These are phyloP conservation scores for Daphoenositta chrysoptera DNA, from an alignment of 2,113 vertebrate species.

Conservation along the genomic window DNA sequence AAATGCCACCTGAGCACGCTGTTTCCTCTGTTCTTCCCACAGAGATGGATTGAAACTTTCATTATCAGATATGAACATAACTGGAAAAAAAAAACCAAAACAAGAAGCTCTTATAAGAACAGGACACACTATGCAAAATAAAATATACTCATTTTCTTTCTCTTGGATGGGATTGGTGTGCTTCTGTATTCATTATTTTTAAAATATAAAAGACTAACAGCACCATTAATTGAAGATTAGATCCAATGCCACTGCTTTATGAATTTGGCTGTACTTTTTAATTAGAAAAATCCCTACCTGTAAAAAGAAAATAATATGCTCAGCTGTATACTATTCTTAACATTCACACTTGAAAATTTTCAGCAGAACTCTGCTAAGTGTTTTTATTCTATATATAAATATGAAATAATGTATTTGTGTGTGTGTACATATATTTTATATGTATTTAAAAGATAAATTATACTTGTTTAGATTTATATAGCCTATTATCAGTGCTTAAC, in stretches of 20 bases:
- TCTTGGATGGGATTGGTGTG: not conserved
- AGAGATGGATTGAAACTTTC: constrained; percentile 97
- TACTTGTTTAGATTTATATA: not conserved
- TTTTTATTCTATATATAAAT: not conserved
- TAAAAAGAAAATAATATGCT: not conserved
- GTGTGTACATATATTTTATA: too few species aligned
- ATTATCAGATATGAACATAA: constrained; percentile 92
- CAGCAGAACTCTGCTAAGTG: not conserved
- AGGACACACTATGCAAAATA: not conserved
- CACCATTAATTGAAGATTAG: not conserved
- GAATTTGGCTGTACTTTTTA: not conserved
- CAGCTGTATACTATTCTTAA: not conserved
- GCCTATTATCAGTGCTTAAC: not conserved
- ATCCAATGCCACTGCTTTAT: not conserved
- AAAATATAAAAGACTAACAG: not conserved
- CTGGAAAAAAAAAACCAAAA: constrained; percentile 70
- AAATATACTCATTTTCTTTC: not conserved
- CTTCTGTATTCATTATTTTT: not conserved
- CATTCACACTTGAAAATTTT: not conserved
- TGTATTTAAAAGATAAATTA: not conserved
- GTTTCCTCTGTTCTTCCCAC: constrained; percentile 97
- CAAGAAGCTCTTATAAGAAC: not conserved
- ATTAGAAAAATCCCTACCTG: not conserved
- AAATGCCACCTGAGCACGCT: constrained; percentile 96
- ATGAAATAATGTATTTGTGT: not conserved